Base-by-base conservation (phyloP, 2,113 vertebrate species). In the Poeciliopsis prolifica region DNA sequence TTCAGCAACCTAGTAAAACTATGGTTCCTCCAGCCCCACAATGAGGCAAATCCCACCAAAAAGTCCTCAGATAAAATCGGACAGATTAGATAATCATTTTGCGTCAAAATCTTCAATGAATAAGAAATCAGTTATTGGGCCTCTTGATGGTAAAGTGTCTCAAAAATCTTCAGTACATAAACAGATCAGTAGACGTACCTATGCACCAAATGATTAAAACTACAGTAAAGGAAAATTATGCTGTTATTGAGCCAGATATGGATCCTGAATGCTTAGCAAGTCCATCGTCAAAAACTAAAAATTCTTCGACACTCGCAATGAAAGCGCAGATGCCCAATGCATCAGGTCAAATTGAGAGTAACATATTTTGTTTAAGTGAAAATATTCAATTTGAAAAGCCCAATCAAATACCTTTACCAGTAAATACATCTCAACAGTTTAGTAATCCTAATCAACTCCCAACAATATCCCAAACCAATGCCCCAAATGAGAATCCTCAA, bases 1-100 rank as follows among this genome's bases (percentile, higher is more conserved):
- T 60, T 54, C 22, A 29, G 7, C 62, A 48, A 29, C 48, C 31
- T 24, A 65, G 4, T 29, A 83, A 74, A 79, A 37, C 4, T 6
- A 5, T n/a, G 0, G 14, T 85, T 11, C 63, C 0, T 64, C 68
- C 1, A 87, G 89, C 40, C 88, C 77, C 44, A 69, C 15, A 13
- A 67, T 85, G 28, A 87, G 75, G 37, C 71, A 63, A 0, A 5
- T 87, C 0, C 3, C 65, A 71, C 79, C 70, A 66, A 84, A 77
- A 75, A 88, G 77, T 65, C 76, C 86, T 66, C 64, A 26, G 67
- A 70, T 86, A 13, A 82, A 71, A 72, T 68, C 29, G 70, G 64
- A 84, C 12, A 75, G 67, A 72, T 33, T 60, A 26, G 65, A 79
- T 17, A 71, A 40, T 68, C 70, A 2, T 67, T 26, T 78, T 29